Conservation (phyloP, 2,797 vertebrate genomes). For the Enteromius anoplus region DNA sequence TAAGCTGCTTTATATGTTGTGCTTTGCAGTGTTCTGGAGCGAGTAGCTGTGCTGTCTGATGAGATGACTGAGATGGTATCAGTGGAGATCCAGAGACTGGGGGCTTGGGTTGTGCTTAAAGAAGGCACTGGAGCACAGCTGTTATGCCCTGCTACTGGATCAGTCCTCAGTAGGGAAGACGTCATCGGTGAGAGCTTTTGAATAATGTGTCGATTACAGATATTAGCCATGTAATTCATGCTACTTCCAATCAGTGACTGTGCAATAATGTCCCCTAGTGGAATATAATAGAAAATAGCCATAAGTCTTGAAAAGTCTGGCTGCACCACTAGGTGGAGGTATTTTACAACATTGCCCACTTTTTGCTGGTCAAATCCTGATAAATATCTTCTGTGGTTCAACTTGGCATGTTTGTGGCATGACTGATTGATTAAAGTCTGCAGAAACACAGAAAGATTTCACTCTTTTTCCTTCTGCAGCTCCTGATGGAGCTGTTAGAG, state of each 20-base stretch:
- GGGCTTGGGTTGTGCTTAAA: constrained; percentile 81
- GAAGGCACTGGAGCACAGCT: constrained; percentile 81
- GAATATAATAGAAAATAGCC: neutral
- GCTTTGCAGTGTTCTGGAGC: constrained; percentile 66
- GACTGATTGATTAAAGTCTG: constrained; percentile 37
- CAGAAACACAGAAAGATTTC: constrained; percentile 18
- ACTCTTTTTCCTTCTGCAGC: constrained; percentile 62
- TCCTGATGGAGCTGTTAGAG: constrained; percentile 69
- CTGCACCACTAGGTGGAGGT: constrained; percentile 17
- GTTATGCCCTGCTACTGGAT: constrained; percentile 75
- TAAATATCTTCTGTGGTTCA: neutral
- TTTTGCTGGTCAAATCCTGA: constrained; percentile 35
- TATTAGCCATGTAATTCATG: neutral
- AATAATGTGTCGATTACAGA: neutral
- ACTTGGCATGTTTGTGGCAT: constrained; percentile 32
- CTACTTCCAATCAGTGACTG: neutral
- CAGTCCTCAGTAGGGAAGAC: constrained; percentile 74
- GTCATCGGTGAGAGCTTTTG: constrained; percentile 74
- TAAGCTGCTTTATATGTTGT: constrained; percentile 11
- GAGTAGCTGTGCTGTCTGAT: constrained; percentile 66
- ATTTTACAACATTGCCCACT: neutral
- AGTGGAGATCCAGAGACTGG: constrained; percentile 81
- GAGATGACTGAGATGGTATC: constrained; percentile 76
- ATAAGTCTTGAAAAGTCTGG: neutral
- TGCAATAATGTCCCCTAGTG: constrained; percentile 1